Conservation (phyloP, 2,888 invertebrate species). For the Cordilura impudica region DNA sequence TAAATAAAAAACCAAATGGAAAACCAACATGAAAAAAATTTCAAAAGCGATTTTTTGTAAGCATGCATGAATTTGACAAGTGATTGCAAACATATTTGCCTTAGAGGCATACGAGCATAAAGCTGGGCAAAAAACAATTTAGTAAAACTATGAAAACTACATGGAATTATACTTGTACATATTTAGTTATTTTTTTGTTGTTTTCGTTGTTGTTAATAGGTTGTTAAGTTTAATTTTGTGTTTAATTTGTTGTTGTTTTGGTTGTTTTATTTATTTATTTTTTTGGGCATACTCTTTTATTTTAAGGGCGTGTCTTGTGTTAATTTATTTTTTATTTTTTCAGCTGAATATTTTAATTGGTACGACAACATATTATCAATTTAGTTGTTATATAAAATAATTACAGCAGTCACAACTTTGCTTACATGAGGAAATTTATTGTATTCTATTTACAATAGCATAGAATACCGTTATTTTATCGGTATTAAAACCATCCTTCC, state of each 20-base stretch:
- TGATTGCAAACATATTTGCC: slow-evolving; percentile 63
- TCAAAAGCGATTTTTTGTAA: slow-evolving; percentile 26
- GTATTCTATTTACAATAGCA: no score
- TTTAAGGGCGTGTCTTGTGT: slow-evolving; percentile 43
- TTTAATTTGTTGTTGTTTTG: not conserved
- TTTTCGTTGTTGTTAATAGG: slow-evolving; percentile 1
- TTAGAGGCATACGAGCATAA: slow-evolving; percentile 37
- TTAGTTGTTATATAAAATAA: no score
- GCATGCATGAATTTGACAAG: slow-evolving; percentile 64
- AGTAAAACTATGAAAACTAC: not conserved
- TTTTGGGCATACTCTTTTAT: no score
- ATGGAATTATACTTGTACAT: no score
- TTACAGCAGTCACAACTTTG: no score
- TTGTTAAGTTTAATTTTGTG: slow-evolving; percentile 13
- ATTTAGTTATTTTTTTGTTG: not conserved
- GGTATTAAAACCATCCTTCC: no score
- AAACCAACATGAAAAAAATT: not conserved
- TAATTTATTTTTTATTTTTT: slow-evolving; percentile 10
- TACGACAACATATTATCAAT: no score
- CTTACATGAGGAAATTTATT: no score
- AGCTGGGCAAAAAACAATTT: slow-evolving; percentile 53
- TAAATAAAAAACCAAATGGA: no score
- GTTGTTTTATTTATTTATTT: not conserved
- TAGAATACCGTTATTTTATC: no score
- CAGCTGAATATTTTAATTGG: no score